phyloP scores from a whole-genome alignment of 2,888 invertebrate species.

The Zeuzera pyrina region DNA sequence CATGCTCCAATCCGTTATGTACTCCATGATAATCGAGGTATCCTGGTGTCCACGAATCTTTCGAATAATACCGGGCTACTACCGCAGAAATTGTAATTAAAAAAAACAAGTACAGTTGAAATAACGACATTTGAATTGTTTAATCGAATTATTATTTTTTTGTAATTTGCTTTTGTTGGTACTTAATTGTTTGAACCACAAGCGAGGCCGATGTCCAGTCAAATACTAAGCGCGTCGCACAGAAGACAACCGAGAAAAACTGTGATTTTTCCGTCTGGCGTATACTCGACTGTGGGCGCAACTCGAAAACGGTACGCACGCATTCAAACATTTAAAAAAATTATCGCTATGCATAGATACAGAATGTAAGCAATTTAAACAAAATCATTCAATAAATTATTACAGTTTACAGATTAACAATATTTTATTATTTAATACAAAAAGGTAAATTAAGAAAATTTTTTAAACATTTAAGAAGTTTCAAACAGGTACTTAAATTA shows the following conservation, averaged over 20 bases:
- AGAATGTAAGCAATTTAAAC: no score
- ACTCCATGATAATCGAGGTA: slow-evolving; percentile 35
- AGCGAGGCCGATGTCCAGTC: slow-evolving; percentile 25
- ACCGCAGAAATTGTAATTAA: slow-evolving; percentile 18
- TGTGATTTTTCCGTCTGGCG: slow-evolving; percentile 14
- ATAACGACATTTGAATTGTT: slow-evolving; percentile 8
- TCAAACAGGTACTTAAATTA: no score
- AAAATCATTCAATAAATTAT: no score
- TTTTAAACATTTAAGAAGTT: no score
- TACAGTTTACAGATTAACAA: no score
- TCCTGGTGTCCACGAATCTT: slow-evolving; percentile 32
- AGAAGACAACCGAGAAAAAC: slow-evolving; percentile 7
- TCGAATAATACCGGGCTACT: slow-evolving; percentile 17
- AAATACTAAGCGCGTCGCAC: slow-evolving; percentile 29
- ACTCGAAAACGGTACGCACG: not conserved
- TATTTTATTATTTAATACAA: no score
- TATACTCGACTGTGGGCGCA: slow-evolving; percentile 18
- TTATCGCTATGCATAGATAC: not conserved
- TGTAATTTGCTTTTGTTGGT: not conserved
- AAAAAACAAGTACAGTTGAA: slow-evolving; percentile 18
- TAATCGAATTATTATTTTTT: not conserved
- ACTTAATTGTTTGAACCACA: slow-evolving; percentile 2
- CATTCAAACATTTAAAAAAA: not conserved
- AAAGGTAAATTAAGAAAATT: no score
- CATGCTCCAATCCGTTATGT: slow-evolving; percentile 49